phyloP scores from a whole-genome alignment of 1,140 invertebrate genomes.

The Laupala kohalensis region DNA sequence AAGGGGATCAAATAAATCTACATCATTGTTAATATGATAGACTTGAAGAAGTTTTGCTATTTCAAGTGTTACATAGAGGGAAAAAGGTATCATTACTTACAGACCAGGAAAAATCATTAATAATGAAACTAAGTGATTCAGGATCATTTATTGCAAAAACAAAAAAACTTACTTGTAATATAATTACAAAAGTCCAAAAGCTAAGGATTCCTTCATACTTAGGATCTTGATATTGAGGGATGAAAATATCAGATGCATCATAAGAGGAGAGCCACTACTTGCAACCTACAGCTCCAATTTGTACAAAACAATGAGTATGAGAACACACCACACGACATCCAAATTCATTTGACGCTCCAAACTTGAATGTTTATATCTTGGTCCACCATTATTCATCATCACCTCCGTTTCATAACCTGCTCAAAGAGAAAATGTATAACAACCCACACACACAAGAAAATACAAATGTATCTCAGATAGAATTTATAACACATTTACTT shows the following conservation, averaged over 20 bases:
- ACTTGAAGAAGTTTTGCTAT: slow-evolving; percentile 93
- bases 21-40: slow-evolving; percentile 87
- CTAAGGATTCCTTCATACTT: slow-evolving; percentile 71
- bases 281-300: slow-evolving; percentile 80
- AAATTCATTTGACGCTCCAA: slow-evolving; percentile 91
- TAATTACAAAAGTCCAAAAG: slow-evolving; percentile 92
- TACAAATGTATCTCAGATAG: too few species aligned
- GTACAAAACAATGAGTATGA: slow-evolving; percentile 82
- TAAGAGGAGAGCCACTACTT: slow-evolving; percentile 65
- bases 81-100: slow-evolving; percentile 91
- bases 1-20: slow-evolving; percentile 67
- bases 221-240: slow-evolving; percentile 38
- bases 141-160: slow-evolving; percentile 80
- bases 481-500: too few species aligned
- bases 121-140: neutral
- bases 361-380: slow-evolving; percentile 85
- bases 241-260: slow-evolving; percentile 43
- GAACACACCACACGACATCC: slow-evolving; percentile 92
- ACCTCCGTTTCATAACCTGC: slow-evolving; percentile 92
- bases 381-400: slow-evolving; percentile 93
- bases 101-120: slow-evolving; percentile 20
- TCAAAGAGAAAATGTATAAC: too few species aligned
- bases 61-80: slow-evolving; percentile 93
- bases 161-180: slow-evolving; percentile 62
- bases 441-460: neutral